Evolutionary conservation across 2,113 vertebrate species (phyloP), one percentile per base, ranked within the genome.

Genomic region (Albula glossodonta): DNA sequence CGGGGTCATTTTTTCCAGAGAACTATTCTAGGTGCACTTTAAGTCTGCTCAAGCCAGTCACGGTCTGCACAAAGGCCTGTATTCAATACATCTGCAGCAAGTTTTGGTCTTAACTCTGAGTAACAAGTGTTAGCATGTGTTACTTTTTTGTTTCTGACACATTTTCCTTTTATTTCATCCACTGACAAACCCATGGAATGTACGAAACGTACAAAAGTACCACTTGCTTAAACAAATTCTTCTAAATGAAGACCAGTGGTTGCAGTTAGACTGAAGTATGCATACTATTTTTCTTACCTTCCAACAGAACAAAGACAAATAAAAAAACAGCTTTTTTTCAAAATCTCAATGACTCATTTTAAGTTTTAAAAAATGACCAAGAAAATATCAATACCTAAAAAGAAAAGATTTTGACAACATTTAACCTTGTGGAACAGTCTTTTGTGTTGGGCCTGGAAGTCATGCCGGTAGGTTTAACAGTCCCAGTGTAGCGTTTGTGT

Each of bases 401-500:
- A 8, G 77, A 77, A 77, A 41, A 50, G 60, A 80, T 91, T 93
- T 94, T 92, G 94, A 93, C 93, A 93, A 90, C 92, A 90, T 93
- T 92, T 89, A 92, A 93, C 90, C 92, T 93, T 94, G 94, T 94
- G 93, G 91, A 96, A 95, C 95, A 96, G 94, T 96, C 94, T 56
- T 41, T 85, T 25, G 78, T 81, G 78, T 85, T 19, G 78, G 78
- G 41, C 93, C 90, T 95, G 93, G 94, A 95, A 95, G 95, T 94
- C 95, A 95, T 95, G 94, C 93, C 94, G 94, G 93, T 95, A 91
- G 92, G 90, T 89, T 87, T 95, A 96, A 96, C 95, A 95, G 95
- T 96, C 95, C 94, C 93, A 92, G 77, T 90, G 91, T 94, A 90
- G 92, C 94, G 31, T 41, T 41, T 41, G 31, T 41, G 53, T 56